Evolutionary conservation across 1,140 invertebrate genomes (phyloP), one percentile per base, ranked within the genome.

Genomic region (Platyscapa corneri): DNA sequence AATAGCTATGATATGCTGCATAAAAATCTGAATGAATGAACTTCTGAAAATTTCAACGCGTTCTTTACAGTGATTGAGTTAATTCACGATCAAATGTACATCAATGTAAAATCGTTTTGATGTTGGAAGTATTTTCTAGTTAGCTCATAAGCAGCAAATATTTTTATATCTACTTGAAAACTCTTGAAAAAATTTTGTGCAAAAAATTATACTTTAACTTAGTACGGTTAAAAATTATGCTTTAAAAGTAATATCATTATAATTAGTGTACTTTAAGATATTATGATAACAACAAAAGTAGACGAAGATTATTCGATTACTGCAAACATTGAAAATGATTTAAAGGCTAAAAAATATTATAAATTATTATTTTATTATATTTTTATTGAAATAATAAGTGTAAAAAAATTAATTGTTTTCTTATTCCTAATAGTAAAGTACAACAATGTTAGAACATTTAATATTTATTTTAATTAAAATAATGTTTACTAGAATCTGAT

Each of bases 81-180:
- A 74, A 53, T 30, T 53, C 32, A 37, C 46, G 30, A 65, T 70
- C 46, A 72, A 72, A 42, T 20, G 37, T 46, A 16, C 27, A 56
- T 56, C 67, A 70, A 82, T 67, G 80, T 72, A 74, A 82, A 82
- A 82, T 82, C 67, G 80, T 82, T 72, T 82, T 82, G 42, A 81
- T 49, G 65, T 70, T 72, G 46, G 12, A 70, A 49, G 30, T 56
- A 30, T 34, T 67, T 42, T 72, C 42, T 32, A 42, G 23, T 74
- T 30, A 46, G 20, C 18, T 23, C 23, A 14, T 16, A 67, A 67
- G 30, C 32, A 34, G 16, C 10, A 14, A 67, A 67, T 16, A 67
- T 5, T 32, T 64, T 67, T 34, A 10, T 34, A 67, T 14, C 12
- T 7, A 67, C 3, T 34, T 0, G n/a, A 6, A 60, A 27, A 23